Conservation (phyloP, 2,797 vertebrate genomes). For the Rhinatrema bivittatum region DNA sequence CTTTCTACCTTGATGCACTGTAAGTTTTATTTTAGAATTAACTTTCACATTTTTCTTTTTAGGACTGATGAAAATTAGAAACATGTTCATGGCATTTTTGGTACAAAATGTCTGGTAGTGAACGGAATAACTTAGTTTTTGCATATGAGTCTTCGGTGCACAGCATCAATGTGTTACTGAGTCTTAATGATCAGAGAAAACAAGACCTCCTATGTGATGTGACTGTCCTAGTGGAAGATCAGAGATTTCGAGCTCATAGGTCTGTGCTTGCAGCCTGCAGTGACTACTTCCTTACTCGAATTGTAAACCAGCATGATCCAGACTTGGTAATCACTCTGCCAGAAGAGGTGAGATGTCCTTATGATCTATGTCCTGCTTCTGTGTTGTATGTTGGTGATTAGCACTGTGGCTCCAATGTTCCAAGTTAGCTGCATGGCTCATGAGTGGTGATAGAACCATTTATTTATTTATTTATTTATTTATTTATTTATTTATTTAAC, state of each 20-base stretch:
- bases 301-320: constrained; percentile 52
- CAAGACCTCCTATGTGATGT: constrained; percentile 83
- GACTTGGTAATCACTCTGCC: constrained; percentile 78
- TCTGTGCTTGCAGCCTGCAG: constrained; percentile 88
- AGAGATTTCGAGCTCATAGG: constrained; percentile 78
- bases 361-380: not conserved
- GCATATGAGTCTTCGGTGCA: constrained; percentile 90
- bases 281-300: constrained; percentile 74
- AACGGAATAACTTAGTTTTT: constrained; percentile 72
- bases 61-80: too few relatives aligned
- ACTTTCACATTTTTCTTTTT: too few relatives aligned
- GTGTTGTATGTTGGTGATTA: too few relatives aligned
- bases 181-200: constrained; percentile 81
- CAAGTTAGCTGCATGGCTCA: too few relatives aligned
- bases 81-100: constrained; percentile 53
- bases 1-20: too few relatives aligned
- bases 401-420: too few relatives aligned
- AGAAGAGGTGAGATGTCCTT: constrained; percentile 67
- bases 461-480: too few relatives aligned
- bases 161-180: constrained; percentile 73
- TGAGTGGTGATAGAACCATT: too few relatives aligned
- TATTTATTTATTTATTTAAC: too few relatives aligned
- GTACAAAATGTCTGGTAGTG: constrained; percentile 75
- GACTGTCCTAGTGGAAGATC: constrained; percentile 75
- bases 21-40: too few relatives aligned